Conservation (phyloP, 2,797 vertebrate genomes). For the Lates japonicus region DNA sequence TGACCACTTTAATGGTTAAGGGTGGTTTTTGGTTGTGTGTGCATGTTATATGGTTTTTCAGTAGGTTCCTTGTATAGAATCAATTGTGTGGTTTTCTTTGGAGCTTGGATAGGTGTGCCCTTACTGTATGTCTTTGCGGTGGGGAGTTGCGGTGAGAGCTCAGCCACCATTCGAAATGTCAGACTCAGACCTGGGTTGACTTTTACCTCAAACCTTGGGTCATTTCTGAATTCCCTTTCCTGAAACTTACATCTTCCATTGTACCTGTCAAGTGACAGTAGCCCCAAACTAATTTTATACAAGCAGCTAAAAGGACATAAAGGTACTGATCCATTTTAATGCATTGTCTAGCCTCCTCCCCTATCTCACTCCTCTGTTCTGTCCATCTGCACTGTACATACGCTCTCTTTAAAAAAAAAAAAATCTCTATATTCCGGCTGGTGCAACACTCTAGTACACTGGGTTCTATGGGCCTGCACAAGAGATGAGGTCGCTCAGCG, state of each 20-base stretch:
- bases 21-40: neutral
- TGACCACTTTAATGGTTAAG: neutral
- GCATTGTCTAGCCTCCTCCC: neutral
- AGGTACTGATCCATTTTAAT: constrained; percentile 56
- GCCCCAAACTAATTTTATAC: too few relatives aligned
- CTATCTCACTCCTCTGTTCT: neutral
- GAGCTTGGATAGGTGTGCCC: neutral
- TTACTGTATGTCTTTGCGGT: too few relatives aligned
- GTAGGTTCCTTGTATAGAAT: neutral
- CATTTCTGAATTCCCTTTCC: constrained; percentile 36
- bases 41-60: constrained; percentile 4
- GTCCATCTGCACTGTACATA: constrained; percentile 12
- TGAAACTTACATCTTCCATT: constrained; percentile 40
- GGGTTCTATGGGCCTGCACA: constrained; percentile 29
- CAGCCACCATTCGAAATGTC: constrained; percentile 43
- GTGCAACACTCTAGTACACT: constrained; percentile 9
- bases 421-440: neutral
- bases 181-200: constrained; percentile 16
- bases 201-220: constrained; percentile 41
- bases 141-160: too few relatives aligned
- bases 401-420: too few relatives aligned
- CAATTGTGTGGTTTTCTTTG: constrained; percentile 25
- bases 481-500: constrained; percentile 17
- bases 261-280: constrained; percentile 55
- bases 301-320: too few relatives aligned